Evolutionary conservation across 2,797 vertebrate species (phyloP).

Genomic region (Danionella dracula): DNA sequence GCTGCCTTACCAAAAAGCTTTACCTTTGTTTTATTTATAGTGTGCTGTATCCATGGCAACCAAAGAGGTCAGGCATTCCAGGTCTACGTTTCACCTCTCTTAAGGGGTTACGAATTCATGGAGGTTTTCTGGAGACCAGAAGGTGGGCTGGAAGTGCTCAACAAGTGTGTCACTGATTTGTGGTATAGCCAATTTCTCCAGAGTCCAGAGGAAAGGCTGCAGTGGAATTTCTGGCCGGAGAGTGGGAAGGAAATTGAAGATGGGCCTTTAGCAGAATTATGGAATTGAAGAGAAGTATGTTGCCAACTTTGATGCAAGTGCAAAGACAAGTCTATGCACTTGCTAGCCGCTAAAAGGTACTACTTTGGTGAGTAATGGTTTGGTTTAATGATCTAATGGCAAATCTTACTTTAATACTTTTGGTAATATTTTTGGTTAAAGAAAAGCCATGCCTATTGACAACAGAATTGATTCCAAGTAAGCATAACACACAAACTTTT

Average conservation of each 20-base stretch:
- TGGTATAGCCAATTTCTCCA: conserved; percentile 59
- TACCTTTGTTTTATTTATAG: conserved; percentile 97
- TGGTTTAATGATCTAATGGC: conserved; percentile 30
- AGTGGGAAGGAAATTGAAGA: conserved; percentile 40
- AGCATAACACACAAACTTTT: conserved; percentile 29
- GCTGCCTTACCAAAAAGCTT: conserved; percentile 85
- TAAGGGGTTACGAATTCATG: conserved; percentile 96
- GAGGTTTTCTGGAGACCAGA: conserved; percentile 79
- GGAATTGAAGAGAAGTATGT: conserved; percentile 46
- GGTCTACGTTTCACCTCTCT: conserved; percentile 95
- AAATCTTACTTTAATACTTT: conserved; percentile 10
- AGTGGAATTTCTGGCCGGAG: conserved; percentile 62
- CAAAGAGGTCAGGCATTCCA: conserved; percentile 98
- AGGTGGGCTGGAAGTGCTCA: conserved; percentile 72
- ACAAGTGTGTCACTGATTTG: conserved; percentile 55
- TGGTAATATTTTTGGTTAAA: too few relatives aligned
- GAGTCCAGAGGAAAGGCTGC: conserved; percentile 41
- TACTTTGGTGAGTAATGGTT: too few relatives aligned
- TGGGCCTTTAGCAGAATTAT: conserved; percentile 39
- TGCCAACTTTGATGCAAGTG: conserved; percentile 56
- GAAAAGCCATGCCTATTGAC: conserved; percentile 3
- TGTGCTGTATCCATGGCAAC: conserved; percentile 98
- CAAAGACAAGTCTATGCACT: too few relatives aligned
- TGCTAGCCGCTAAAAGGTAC: too few relatives aligned
- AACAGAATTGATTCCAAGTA: conserved; percentile 53